Evolutionary conservation across 2,888 invertebrate species (phyloP).

Genomic region (Protophormia terraenovae): DNA sequence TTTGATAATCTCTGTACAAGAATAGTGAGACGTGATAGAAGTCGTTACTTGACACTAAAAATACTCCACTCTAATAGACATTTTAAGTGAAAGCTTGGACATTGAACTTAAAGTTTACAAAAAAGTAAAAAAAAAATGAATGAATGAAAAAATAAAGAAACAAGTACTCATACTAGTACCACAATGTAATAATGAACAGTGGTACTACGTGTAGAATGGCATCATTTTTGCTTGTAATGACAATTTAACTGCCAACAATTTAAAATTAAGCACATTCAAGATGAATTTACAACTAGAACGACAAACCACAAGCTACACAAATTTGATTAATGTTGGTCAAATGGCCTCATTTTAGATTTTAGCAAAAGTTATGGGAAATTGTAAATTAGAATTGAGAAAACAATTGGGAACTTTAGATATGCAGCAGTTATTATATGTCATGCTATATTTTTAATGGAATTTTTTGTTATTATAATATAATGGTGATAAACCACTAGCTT

Average conservation of each 20-base stretch:
- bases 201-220: conserved; percentile 27
- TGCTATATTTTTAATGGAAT: no score
- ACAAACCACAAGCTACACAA: not conserved
- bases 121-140: not conserved
- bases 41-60: not conserved
- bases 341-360: not conserved
- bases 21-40: conserved; percentile 8
- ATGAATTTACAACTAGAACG: conserved; percentile 2
- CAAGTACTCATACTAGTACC: not conserved
- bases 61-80: not conserved
- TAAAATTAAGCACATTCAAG: not conserved
- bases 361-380: not conserved
- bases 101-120: conserved; percentile 61
- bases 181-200: not conserved
- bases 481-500: no score
- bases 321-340: not conserved
- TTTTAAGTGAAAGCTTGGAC: conserved; percentile 59
- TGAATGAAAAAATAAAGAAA: not conserved
- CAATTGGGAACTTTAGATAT: no score
- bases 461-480: no score
- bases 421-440: no score
- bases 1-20: not conserved
- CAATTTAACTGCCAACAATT: conserved; percentile 18
- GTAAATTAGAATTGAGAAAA: not conserved
- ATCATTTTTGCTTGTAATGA: conserved; percentile 5